A percentile compares a stretch with the other conserved stretches of the same genome.
These are phyloP conservation scores for Drosophila parthenogenetica DNA, from an alignment of 2,888 invertebrate species.

Conservation along the genomic window DNA sequence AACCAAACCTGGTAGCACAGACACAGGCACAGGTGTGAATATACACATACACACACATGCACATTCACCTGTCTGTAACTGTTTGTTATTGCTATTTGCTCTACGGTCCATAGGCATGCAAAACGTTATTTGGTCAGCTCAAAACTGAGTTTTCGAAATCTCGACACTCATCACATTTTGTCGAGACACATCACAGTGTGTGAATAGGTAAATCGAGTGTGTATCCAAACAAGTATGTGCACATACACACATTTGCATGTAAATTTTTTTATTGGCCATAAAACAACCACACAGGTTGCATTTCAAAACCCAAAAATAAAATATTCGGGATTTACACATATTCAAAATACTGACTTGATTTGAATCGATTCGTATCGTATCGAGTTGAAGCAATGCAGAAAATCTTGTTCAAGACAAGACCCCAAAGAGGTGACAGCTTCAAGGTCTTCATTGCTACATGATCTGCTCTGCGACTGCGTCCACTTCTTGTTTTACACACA, in stretches of 20 bases:
- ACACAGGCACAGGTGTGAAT: constrained; percentile 9
- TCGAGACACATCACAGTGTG: constrained; percentile 42
- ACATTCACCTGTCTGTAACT: constrained; percentile 5
- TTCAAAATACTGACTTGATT: constrained; percentile 3
- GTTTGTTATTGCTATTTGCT: constrained; percentile 64
- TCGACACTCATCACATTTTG: constrained; percentile 31
- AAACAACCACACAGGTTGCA: constrained; percentile 43
- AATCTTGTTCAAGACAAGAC: constrained; percentile 25
- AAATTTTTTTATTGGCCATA: constrained; percentile 65
- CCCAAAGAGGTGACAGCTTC: constrained; percentile 55
- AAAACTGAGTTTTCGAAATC: constrained; percentile 45
- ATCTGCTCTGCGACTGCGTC: constrained; percentile 55
- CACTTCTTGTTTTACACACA: constrained; percentile 71
- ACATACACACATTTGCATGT: constrained; percentile 40
- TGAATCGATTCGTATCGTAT: constrained; percentile 32
- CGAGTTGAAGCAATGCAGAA: constrained; percentile 23
- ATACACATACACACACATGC: neutral
- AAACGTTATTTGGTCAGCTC: constrained; percentile 66
- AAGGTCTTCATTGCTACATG: constrained; percentile 58
- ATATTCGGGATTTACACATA: constrained; percentile 3
- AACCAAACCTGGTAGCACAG: constrained; percentile 4
- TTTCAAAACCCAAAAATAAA: constrained; percentile 59
- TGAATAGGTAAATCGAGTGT: constrained; percentile 18
- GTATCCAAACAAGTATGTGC: constrained; percentile 10
- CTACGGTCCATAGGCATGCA: constrained; percentile 63